Evolutionary conservation across 2,888 invertebrate species (phyloP).

Genomic region (Venusia cambrica): DNA sequence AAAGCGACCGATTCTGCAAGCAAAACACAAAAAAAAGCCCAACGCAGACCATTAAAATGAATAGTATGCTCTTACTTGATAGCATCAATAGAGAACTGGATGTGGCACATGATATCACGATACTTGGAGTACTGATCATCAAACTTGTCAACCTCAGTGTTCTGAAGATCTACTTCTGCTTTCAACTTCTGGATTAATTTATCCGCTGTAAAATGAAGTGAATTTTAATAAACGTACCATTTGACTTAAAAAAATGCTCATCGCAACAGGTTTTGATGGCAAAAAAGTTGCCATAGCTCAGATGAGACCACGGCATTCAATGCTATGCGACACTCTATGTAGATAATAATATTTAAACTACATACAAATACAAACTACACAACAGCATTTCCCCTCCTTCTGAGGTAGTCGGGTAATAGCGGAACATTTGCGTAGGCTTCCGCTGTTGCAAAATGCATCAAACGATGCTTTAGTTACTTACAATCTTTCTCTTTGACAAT

Average conservation of each 20-base stretch:
- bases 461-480: slow-evolving; percentile 9
- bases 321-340: too few relatives aligned
- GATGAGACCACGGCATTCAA: too few relatives aligned
- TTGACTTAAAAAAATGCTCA: too few relatives aligned
- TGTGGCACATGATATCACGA: slow-evolving; percentile 48
- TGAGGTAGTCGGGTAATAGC: too few relatives aligned
- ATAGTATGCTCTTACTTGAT: slow-evolving; percentile 50
- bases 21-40: slow-evolving; percentile 6
- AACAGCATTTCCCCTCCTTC: too few relatives aligned
- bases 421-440: too few relatives aligned
- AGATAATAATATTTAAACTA: too few relatives aligned
- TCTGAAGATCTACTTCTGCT: slow-evolving; percentile 48
- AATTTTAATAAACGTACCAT: too few relatives aligned
- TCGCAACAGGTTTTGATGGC: too few relatives aligned
- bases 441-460: neutral
- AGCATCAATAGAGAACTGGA: slow-evolving; percentile 56
- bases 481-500: slow-evolving; percentile 11
- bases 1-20: too few relatives aligned
- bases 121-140: slow-evolving; percentile 50
- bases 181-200: slow-evolving; percentile 53
- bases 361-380: too few relatives aligned
- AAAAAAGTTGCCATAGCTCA: too few relatives aligned
- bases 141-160: slow-evolving; percentile 34
- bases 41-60: neutral
- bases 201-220: slow-evolving; percentile 35